Base-by-base conservation (phyloP, 1,140 invertebrate genomes). In the Formica exsecta region DNA sequence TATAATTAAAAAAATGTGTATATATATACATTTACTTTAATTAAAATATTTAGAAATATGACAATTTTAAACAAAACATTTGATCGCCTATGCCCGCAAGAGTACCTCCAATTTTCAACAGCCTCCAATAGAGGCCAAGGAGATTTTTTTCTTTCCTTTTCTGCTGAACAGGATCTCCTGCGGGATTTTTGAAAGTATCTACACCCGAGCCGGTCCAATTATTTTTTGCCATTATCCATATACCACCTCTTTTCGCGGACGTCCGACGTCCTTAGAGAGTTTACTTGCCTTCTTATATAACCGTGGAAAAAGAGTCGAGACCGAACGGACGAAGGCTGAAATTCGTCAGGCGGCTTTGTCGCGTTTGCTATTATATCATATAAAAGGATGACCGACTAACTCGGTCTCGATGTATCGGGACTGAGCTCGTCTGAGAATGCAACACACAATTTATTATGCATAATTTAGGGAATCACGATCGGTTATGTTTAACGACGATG, bases 171-270 rank as follows among this genome's bases (percentile, higher is more conserved):
- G 32, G 77, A 76, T 41, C 73, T 77, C 65, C 59, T 38, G 61
- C 57, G 19, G 57, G 66, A 73, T 75, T 81, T 91, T 85, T 77
- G 75, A 90, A 73, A 85, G 81, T 76, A 62, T 57, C 89, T 73
- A 79, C 79, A 71, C 86, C 54, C 80, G 44, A 83, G 62, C 44
- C 54, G 61, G 41, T 87, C 81, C 89, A 90, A 91, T 91, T 90
- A 91, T 91, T 88, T 88, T 88, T 81, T 66, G 5, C 68, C 70
- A 76, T 86, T 75, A 80, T 73, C 44, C 36, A 73, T 77, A 70
- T 76, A 61, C 32, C 19, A 76, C 59, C 25, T 77, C 64, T 68
- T 66, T 59, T 51, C 22, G 38, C 85, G 66, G n/a, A 61, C 70
- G 22, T 54, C 36, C 57, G 36, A 62, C 57, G 62, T 70, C 57